Base-by-base conservation (phyloP, 1,140 invertebrate genomes). In the Magallana ariakensis region DNA sequence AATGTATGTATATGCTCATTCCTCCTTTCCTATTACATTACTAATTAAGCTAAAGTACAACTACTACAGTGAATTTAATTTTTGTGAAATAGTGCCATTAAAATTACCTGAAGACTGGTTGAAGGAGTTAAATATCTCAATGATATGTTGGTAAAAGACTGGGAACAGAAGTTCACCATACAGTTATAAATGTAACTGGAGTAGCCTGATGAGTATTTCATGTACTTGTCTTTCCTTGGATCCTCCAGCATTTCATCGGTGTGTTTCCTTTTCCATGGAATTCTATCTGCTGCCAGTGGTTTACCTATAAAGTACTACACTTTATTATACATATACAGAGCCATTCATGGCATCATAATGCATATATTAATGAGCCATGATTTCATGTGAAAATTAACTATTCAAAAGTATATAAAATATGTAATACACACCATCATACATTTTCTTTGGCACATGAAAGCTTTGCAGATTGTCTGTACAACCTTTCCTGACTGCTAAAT, bases 391-490 rank as follows among this genome's bases (percentile, higher is more conserved):
- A 46, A 46, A 46, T 46, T 46, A 46, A 46, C 33, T 46, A 46
- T 46, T 46, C 33, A 46, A 46, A 46, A 46, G 33, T 46, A 46
- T 46, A 46, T 46, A 46, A 46, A 46, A 46, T 46, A 46, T 46
- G 33, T 46, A 46, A 46, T 46, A 46, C 33, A 46, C 19, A 66
- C 62, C 62, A 19, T 19, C 9, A 19, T 66, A 66, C n/a, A 15
- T 57, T 16, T 16, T 16, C 13, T 66, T 33, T 33, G 87, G 87
- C 55, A 55, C 75, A 19, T 88, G 85, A 19, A 88, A 88, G 16
- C 80, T 83, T 55, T 86, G 84, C 15, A 88, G 60, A 66, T 80
- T 70, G 55, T 88, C 85, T 16, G 87, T 88, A 26, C 85, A 87
- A 33, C 70, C 57, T 33, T 81, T 86, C 22, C 57, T 55, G 5